Percentiles rank a stretch among this genome's conserved stretches.
phyloP scores from a whole-genome alignment of 2,888 invertebrate genomes.

The Macrosiphum euphorbiae region DNA sequence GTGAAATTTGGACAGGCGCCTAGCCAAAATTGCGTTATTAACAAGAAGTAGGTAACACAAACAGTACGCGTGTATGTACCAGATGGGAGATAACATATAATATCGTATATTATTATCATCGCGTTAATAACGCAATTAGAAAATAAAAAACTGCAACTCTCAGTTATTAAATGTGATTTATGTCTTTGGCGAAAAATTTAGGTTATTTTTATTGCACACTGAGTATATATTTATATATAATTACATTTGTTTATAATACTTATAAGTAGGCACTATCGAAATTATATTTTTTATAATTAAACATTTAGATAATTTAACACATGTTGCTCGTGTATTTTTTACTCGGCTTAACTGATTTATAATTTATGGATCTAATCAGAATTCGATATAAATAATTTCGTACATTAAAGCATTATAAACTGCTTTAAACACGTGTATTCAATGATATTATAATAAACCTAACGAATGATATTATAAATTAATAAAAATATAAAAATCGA shows the following conservation, averaged over 20 bases:
- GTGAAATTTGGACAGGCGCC: not conserved
- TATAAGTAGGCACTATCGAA: not conserved
- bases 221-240: not conserved
- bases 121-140: not conserved
- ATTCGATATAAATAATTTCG: not conserved
- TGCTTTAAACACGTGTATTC: not conserved
- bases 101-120: not conserved
- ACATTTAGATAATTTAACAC: constrained; percentile 41
- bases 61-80: not conserved
- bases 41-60: constrained; percentile 4
- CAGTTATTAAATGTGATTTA: constrained; percentile 21
- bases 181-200: constrained; percentile 12
- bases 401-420: not conserved
- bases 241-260: constrained; percentile 12
- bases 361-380: constrained; percentile 17
- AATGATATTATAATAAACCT: not conserved
- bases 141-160: constrained; percentile 25
- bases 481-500: not conserved
- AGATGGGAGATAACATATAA: not conserved
- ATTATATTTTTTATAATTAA: not conserved
- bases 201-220: not conserved
- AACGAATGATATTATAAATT: not conserved
- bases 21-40: constrained; percentile 22
- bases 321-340: constrained; percentile 31
- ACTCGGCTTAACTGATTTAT: not conserved